Base-by-base conservation (phyloP, 2,113 vertebrate genomes). In the Oreotrochilus melanogaster region DNA sequence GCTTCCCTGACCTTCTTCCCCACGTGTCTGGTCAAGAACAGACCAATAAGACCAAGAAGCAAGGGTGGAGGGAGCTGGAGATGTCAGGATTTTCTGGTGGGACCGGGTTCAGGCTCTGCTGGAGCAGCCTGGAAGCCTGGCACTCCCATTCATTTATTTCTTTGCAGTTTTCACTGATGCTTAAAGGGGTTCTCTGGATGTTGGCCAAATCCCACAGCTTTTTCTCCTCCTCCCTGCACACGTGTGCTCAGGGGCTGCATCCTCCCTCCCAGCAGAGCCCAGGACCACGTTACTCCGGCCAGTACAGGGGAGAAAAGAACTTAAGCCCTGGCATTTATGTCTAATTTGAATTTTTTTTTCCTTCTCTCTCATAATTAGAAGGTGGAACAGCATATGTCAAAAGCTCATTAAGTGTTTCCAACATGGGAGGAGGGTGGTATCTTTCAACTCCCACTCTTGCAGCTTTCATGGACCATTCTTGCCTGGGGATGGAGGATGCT, bases 81-180 rank as follows among this genome's bases (percentile, higher is more conserved):
- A 21, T 35, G 42, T 6, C 3, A 2, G 6, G 35, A 3, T 31
- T 24, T 67, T 45, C 31, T 53, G 25, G 42, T n/a, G 50, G 62
- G 25, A 42, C 14, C 35, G 42, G 18, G 10, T 22, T 91, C 21
- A 2, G 45, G 2, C 16, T 61, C 74, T 50, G 47, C 24, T 0
- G 2, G 62, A 47, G 21, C 0, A 65, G 7, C 64, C 51, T 35
- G 1, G 0, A 43, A 56, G 37, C 61, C 1, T 1, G 1, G 21
- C 1, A 1, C 33, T 54, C 27, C 60, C 27, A 5, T 22, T 48
- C 61, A 25, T 45, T 69, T 28, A 23, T 57, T 60, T 58, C 66
- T 70, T 56, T 67, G 53, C 30, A 24, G 23, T 51, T 24, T 57
- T 35, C 39, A 42, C 6, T 18, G 37, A 35, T 24, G 39, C 21